Evolutionary conservation across 1,140 invertebrate species (phyloP).

Genomic region (Lasioglossum baleicum): DNA sequence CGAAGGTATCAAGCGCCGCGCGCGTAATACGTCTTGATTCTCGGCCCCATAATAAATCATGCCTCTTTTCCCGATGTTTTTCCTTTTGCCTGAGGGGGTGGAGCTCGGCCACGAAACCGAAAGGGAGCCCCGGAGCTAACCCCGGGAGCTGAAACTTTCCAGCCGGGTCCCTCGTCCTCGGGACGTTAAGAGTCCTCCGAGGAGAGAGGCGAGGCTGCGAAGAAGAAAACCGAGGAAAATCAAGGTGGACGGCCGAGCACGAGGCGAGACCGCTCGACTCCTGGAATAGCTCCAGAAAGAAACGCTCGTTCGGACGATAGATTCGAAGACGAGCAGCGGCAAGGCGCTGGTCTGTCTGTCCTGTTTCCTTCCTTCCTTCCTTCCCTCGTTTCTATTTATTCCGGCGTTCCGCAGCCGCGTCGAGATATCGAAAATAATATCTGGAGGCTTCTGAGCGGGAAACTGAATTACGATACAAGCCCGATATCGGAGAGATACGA

Average conservation of each 20-base stretch:
- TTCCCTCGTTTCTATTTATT: constrained; percentile 54
- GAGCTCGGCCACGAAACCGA: constrained; percentile 11
- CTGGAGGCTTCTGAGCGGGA: constrained; percentile 61
- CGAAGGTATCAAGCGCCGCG: not conserved
- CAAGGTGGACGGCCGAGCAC: constrained; percentile 5
- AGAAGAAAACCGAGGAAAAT: constrained; percentile 30
- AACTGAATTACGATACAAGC: constrained; percentile 72
- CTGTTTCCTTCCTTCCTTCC: too few relatives aligned
- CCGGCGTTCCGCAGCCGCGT: constrained; percentile 23
- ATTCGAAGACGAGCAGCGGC: too few relatives aligned
- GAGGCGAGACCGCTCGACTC: not conserved
- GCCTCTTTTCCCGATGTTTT: constrained; percentile 7
- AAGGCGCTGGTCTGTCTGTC: too few relatives aligned
- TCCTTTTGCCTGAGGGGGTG: not conserved
- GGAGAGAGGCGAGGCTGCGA: not conserved
- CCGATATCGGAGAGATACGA: constrained; percentile 66
- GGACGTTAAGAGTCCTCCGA: constrained; percentile 38
- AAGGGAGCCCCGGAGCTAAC: constrained; percentile 18
- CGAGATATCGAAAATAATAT: constrained; percentile 76
- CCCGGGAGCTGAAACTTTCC: constrained; percentile 42
- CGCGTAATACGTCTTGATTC: constrained; percentile 49
- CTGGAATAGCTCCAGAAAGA: constrained; percentile 31
- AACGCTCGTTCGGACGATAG: constrained; percentile 5
- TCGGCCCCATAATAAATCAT: constrained; percentile 53
- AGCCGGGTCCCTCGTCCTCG: not conserved